Percentiles rank a stretch among this genome's conserved stretches.
These are phyloP conservation scores for Pangasius larnaudii DNA, from an alignment of 2,797 vertebrate genomes.

Conservation along the genomic window DNA sequence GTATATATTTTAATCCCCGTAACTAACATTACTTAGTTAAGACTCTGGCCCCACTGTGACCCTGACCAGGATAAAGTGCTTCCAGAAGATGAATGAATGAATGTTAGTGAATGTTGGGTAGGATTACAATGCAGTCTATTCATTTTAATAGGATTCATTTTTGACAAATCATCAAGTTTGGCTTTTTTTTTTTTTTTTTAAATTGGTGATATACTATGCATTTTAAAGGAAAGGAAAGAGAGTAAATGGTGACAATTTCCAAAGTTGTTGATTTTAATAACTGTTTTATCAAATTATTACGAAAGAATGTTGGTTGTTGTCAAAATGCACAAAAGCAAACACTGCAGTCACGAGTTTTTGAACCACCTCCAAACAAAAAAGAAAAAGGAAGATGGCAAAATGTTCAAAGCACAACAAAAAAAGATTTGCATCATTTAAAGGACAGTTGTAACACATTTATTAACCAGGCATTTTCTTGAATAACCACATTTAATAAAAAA, in stretches of 20 bases:
- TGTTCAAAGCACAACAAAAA: background rate
- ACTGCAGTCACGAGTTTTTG: background rate
- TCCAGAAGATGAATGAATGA: background rate
- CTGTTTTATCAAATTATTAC: conserved; percentile 52
- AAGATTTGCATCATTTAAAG: background rate
- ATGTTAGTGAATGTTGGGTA: background rate
- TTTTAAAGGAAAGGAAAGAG: background rate
- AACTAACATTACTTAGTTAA: background rate
- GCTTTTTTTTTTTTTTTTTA: too few species aligned
- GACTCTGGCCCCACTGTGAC: background rate
- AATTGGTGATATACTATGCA: background rate
- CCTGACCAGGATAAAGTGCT: background rate
- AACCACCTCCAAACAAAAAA: background rate
- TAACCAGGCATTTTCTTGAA: background rate
- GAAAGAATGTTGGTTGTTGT: conserved; percentile 49
- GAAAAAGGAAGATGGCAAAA: background rate
- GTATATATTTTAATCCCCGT: too few species aligned
- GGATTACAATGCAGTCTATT: background rate
- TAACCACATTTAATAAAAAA: background rate
- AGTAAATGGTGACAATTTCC: background rate
- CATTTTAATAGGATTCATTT: background rate
- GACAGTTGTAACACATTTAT: background rate
- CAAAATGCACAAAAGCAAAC: conserved; percentile 42
- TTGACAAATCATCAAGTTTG: background rate
- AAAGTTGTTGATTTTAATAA: conserved; percentile 32